Base-by-base conservation (phyloP, 2,797 vertebrate species). In the Hemibagrus guttatus region DNA sequence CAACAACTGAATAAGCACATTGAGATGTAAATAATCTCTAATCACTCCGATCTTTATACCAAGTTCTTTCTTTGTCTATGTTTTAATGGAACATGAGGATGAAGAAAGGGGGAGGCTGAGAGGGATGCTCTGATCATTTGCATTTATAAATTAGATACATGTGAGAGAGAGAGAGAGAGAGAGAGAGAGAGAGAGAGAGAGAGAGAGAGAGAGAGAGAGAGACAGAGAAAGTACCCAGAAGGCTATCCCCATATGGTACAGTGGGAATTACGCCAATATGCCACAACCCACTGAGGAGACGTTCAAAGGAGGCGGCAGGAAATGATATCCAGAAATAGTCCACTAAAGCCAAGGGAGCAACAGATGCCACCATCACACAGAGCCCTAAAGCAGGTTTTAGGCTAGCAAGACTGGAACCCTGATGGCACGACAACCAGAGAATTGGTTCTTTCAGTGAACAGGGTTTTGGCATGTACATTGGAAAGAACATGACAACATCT, bases 311-410 rank as follows among this genome's bases (percentile, higher is more conserved):
- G 56, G 72, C 39, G 46, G 72, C 81, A 74, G 87, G 89, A 84
- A 86, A 86, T 56, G 26, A 81, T 81, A 81, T 88, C 85, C 81
- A 87, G 87, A 89, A 90, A 90, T 90, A 90, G 86, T 85, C 66
- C 75, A 35, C 39, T 81, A 84, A 87, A 85, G 85, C 79, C 74
- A 68, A 87, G 66, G 82, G 87, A 89, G 80, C 81, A 88, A 82
- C 87, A 87, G 66, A 88, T 90, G 83, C 88, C 86, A 84, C 74
- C 74, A 72, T 81, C 66, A 75, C 75, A 85, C 63, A 2, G 81
- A 83, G 85, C 83, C 85, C 59, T 84, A 72, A 88, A 88, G 71
- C 88, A 84, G 86, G 88, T 89, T 89, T 90, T 89, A 88, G 88
- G 86, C 56, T 90, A 85, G 66, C 79, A 85, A 58, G 59, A 56